A percentile compares a stretch with the other conserved stretches of the same genome.
phyloP scores from a whole-genome alignment of 53 echinoderm and acorn worm genomes.

The Apostichopus leukothele region DNA sequence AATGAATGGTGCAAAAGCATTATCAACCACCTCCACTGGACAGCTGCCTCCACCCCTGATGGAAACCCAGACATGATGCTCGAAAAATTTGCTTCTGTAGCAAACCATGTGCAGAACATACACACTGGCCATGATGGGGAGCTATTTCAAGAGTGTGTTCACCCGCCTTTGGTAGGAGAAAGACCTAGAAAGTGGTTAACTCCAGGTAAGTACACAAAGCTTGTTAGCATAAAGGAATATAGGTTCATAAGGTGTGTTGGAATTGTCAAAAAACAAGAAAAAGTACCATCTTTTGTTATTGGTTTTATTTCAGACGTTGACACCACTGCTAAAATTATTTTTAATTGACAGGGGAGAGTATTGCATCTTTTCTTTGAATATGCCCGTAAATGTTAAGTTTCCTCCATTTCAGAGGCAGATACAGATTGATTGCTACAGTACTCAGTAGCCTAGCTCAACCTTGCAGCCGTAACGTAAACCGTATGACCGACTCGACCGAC shows the following conservation, averaged over 20 bases:
- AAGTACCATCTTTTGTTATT: too few species aligned
- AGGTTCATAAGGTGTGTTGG: too few species aligned
- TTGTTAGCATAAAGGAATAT: too few species aligned
- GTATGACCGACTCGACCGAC: too few species aligned
- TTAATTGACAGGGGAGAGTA: too few species aligned
- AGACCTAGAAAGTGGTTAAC: constrained; percentile 62
- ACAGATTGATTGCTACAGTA: too few species aligned
- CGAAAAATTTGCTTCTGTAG: constrained; percentile 46
- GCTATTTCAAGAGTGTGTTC: constrained; percentile 55
- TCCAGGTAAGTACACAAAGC: constrained; percentile 20
- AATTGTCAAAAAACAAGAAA: too few species aligned
- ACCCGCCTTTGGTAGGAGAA: constrained; percentile 47
- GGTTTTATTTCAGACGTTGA: too few species aligned
- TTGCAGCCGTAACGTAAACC: not conserved
- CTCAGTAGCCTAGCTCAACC: too few species aligned
- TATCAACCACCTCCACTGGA: constrained; percentile 48
- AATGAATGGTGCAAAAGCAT: constrained; percentile 47
- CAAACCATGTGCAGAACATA: constrained; percentile 45
- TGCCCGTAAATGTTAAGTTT: not conserved
- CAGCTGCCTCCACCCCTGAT: constrained; percentile 51
- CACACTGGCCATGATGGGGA: constrained; percentile 51
- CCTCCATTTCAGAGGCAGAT: too few species aligned
- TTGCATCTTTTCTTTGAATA: too few species aligned
- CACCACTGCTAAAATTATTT: too few species aligned
- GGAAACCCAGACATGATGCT: constrained; percentile 33